Evolutionary conservation across 2,888 invertebrate species (phyloP).

Genomic region (Muschampia staudingeri): DNA sequence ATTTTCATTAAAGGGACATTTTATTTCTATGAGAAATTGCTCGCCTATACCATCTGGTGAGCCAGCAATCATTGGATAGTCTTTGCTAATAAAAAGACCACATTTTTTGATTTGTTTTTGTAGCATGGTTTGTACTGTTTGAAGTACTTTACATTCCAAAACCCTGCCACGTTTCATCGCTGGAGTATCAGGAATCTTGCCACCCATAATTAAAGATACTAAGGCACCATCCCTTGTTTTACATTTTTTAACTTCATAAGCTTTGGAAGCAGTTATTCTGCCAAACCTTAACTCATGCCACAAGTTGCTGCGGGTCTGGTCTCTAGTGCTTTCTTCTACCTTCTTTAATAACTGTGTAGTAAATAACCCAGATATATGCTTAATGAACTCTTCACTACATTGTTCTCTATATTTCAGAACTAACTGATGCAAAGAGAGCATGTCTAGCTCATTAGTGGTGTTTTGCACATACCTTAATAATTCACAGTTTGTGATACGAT

Average conservation of each 20-base stretch:
- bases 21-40: too few relatives aligned
- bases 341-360: conserved; percentile 30
- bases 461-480: conserved; percentile 66
- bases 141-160: conserved; percentile 48
- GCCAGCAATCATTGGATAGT: conserved; percentile 61
- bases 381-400: conserved; percentile 59
- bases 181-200: conserved; percentile 16
- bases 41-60: conserved; percentile 43
- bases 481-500: conserved; percentile 59
- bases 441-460: neutral
- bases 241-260: conserved; percentile 71
- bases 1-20: too few relatives aligned
- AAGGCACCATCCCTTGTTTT: conserved; percentile 68
- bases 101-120: conserved; percentile 54
- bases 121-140: conserved; percentile 45
- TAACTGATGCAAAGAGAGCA: conserved; percentile 60
- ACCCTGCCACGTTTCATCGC: conserved; percentile 39
- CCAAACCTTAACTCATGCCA: conserved; percentile 74
- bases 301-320: conserved; percentile 58
- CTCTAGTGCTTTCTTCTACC: conserved; percentile 53
- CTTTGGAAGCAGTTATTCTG: conserved; percentile 72
- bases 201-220: conserved; percentile 43
- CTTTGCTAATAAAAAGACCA: neutral
- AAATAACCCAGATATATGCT: too few relatives aligned
- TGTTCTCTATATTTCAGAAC: conserved; percentile 60